Evolutionary conservation across 2,888 invertebrate species (phyloP).

Genomic region (Lithosia quadra): DNA sequence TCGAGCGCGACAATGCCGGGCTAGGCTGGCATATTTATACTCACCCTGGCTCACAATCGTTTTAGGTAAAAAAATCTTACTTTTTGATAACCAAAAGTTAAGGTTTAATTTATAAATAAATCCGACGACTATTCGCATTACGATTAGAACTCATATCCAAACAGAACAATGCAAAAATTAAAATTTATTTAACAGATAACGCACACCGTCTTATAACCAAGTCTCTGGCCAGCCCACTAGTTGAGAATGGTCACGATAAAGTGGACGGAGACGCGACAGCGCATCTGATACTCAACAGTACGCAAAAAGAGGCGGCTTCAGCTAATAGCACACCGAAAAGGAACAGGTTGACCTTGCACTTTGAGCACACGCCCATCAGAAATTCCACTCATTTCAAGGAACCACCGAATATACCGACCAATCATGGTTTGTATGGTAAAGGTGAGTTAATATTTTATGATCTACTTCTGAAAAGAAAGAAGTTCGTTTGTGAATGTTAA

Average conservation of each 20-base stretch:
- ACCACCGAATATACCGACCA: constrained; percentile 80
- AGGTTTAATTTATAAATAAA: too few species aligned
- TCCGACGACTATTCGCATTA: too few species aligned
- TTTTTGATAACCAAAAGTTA: neutral
- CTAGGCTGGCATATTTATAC: constrained; percentile 95
- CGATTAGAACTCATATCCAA: too few species aligned
- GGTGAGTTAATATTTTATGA: constrained; percentile 58
- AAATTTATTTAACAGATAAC: constrained; percentile 88
- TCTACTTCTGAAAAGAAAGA: neutral
- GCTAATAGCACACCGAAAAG: constrained; percentile 85
- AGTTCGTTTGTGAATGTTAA: too few species aligned
- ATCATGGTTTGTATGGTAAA: constrained; percentile 73
- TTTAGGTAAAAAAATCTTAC: constrained; percentile 61
- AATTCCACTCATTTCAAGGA: constrained; percentile 93
- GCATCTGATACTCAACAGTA: constrained; percentile 53
- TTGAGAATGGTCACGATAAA: constrained; percentile 77
- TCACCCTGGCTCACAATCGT: constrained; percentile 96
- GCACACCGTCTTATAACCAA: constrained; percentile 89
- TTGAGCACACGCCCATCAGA: constrained; percentile 90
- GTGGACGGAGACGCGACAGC: constrained; percentile 69
- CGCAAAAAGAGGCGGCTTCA: constrained; percentile 69
- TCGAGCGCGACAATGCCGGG: constrained; percentile 92
- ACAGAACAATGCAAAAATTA: neutral
- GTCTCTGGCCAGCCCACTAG: constrained; percentile 69
- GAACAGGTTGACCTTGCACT: constrained; percentile 90